Evolutionary conservation across 2,113 vertebrate species (phyloP), one percentile per base, ranked within the genome.

Genomic region (Leucosticte australis): DNA sequence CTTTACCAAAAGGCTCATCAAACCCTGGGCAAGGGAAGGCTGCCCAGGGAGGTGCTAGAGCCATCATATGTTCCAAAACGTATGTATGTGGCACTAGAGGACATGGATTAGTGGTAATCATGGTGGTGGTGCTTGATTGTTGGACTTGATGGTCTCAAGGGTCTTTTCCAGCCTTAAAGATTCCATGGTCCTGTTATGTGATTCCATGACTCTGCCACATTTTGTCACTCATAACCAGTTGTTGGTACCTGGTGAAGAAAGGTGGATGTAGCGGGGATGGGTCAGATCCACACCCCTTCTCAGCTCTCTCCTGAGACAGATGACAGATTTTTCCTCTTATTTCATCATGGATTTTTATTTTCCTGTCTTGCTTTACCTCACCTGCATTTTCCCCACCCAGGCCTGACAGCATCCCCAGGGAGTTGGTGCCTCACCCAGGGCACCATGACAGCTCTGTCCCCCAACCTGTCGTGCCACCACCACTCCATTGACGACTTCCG

Each of bases 401-500:
- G 35, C 35, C 67, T n/a, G 60, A 76, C 89, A 13, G 10, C 33
- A 19, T 37, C 57, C 0, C 69, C 70, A 39, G 24, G 24, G 53
- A 42, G 70, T 1, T 3, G 2, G 50, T 71, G 77, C 89, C 85
- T 39, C 86, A 17, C 62, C 24, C 24, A 13, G 0, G 56, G 22
- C 94, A 94, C 92, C 53, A 77, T 83, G 74, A 94, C 82, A 3
- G 20, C 3, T 5, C 81, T 6, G 42, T 62, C 89, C 20, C 13
- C 44, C 28, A 97, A 95, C 91, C 26, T 76, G 14, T 93, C 44
- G 0, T 98, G 98, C 96, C 92, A 74, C 1, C 89, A 83, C 62
- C 88, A 82, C 60, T 94, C 97, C 63, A 99, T 99, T 6, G 99
- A 99, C 6, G 98, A 99, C 56, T 99, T 99, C 97, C 98, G 99